Percentiles rank a stretch among this genome's conserved stretches.
Evolutionary conservation across 2,888 invertebrate genomes (phyloP).

Genomic region (Nomada fabriciana): DNA sequence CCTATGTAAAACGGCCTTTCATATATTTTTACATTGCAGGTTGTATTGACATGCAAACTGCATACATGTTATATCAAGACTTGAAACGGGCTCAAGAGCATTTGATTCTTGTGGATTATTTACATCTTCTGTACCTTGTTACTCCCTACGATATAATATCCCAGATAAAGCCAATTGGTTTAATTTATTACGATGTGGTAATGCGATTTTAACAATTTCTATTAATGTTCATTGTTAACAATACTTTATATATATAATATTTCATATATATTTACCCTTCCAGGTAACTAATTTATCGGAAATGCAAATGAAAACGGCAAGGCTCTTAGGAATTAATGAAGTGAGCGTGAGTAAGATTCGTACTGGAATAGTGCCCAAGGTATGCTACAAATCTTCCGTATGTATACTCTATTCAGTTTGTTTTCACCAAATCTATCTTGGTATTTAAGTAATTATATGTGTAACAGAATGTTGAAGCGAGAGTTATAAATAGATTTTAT

Average conservation of each 20-base stretch:
- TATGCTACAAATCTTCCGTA: conserved; percentile 40
- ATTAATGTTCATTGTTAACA: conserved; percentile 30
- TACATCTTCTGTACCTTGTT: conserved; percentile 95
- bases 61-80: conserved; percentile 91
- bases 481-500: conserved; percentile 92
- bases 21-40: conserved; percentile 85
- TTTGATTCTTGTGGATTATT: conserved; percentile 91
- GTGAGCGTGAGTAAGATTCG: conserved; percentile 81
- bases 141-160: conserved; percentile 90
- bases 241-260: conserved; percentile 10
- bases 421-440: neutral
- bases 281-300: conserved; percentile 88
- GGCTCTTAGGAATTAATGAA: conserved; percentile 92
- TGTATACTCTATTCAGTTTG: neutral
- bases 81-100: conserved; percentile 89
- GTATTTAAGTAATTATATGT: conserved; percentile 18
- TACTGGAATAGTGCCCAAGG: conserved; percentile 79
- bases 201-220: conserved; percentile 69
- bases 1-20: conserved; percentile 10
- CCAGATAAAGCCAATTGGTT: conserved; percentile 85
- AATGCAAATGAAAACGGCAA: conserved; percentile 88
- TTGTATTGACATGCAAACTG: conserved; percentile 91
- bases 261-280: conserved; percentile 41
- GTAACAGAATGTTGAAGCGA: conserved; percentile 86
- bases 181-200: conserved; percentile 88